Evolutionary conservation across 2,888 invertebrate species (phyloP), one percentile per base, ranked within the genome.

Genomic region (Orchesellides sinensis): DNA sequence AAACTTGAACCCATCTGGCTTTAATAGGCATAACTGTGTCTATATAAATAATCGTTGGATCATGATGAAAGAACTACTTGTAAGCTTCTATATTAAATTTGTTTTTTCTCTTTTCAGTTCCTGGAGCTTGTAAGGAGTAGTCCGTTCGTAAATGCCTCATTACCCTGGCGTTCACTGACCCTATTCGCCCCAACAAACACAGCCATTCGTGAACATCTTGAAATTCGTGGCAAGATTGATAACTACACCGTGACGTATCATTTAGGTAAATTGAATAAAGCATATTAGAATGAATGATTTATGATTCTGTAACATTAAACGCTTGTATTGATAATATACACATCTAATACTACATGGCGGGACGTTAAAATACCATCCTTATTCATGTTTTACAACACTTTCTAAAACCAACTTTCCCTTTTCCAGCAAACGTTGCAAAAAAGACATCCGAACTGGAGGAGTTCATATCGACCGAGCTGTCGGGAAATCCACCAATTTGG

Each of bases 101-200:
- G n/a, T 47, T 66, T 72, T 84, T 82, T 87, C 86, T 85, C 88
- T 89, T 89, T 89, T 90, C 93, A 96, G 96, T 96, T 96, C 89
- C 93, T 94, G 89, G 92, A 93, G 68, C 91, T 95, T 84, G 89
- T 96, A 90, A 94, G 94, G 89, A 92, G 93, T 84, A 95, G 94
- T 90, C 92, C 92, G 74, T 91, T 94, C 66, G 95, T 95, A 49
- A 95, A 94, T 89, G 92, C 93, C 59, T 94, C 94, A 19, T 91
- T 96, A 61, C 92, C 93, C 88, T 93, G 93, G 89, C 93, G 95
- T 85, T 93, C 94, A 89, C 93, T 95, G 89, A 96, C 96, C n/a
- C 91, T 97, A 81, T 97, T 97, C 89, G 96, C 96, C 73, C 96
- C 96, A 10, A 96, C 95, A 85, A 96, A 97, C 91, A 93, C 93